Evolutionary conservation across 2,888 invertebrate genomes (phyloP).

Genomic region (Linnaemya tessellans): DNA sequence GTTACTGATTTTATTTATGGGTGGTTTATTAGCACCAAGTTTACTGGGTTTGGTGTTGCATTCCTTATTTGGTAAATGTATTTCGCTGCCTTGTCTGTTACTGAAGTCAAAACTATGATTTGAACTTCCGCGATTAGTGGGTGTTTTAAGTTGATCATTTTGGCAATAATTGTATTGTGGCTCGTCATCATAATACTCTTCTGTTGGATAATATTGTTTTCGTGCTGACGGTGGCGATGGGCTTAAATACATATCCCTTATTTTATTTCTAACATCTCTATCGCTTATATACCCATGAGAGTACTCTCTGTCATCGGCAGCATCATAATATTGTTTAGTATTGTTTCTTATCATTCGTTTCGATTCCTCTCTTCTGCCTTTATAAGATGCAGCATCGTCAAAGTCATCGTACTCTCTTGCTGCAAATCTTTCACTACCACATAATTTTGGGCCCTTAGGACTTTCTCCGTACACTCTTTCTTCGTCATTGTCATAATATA

Average conservation of each 20-base stretch:
- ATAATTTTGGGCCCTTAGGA: neutral
- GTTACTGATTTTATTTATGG: conserved; percentile 66
- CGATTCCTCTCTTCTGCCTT: conserved; percentile 14
- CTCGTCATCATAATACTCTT: conserved; percentile 73
- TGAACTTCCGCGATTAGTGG: conserved; percentile 62
- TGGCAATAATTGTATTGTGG: conserved; percentile 32
- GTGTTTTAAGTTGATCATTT: conserved; percentile 33
- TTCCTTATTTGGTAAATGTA: conserved; percentile 50
- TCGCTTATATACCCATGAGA: conserved; percentile 25
- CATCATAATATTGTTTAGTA: conserved; percentile 10
- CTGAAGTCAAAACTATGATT: conserved; percentile 20
- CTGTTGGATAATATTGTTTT: conserved; percentile 78
- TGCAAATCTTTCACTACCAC: conserved; percentile 19
- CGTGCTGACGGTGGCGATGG: conserved; percentile 71
- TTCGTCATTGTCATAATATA: conserved; percentile 37
- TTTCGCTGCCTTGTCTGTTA: conserved; percentile 6
- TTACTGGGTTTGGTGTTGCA: conserved; percentile 56
- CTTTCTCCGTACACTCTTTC: conserved; percentile 13
- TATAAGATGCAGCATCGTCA: conserved; percentile 46
- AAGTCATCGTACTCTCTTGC: conserved; percentile 29
- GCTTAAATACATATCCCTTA: conserved; percentile 75
- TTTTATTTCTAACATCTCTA: conserved; percentile 74
- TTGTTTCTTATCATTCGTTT: conserved; percentile 48
- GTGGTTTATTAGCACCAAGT: conserved; percentile 38
- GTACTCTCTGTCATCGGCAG: conserved; percentile 27